Evolutionary conservation across 2,888 invertebrate species (phyloP), one percentile per base, ranked within the genome.

Genomic region (Mimumesa dahlbomi): DNA sequence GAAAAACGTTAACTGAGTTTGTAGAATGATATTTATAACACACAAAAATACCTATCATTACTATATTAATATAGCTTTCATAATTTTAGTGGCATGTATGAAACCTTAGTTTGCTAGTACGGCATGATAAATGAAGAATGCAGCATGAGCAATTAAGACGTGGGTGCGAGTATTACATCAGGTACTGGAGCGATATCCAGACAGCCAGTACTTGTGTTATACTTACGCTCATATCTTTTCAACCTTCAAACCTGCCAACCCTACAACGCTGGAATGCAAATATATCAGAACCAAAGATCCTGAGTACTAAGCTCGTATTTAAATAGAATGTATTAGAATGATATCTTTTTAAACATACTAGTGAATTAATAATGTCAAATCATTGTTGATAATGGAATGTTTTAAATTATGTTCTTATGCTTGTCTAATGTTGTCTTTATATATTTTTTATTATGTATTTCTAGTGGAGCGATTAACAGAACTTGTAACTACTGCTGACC

Each of bases 91-190:
- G 86, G 90, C 89, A 90, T 90, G 89, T 81, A 77, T 73, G 77
- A 80, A 77, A 75, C 42, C 49, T 79, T 79, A 80, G 75, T 81
- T 81, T 75, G 73, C 77, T 84, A 82, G 81, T 81, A 84, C 82
- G 74, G 90, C 90, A 90, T 90, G 90, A 85, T 84, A 87, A 88
- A 85, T 81, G 84, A 85, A 83, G 91, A 88, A 87, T 88, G 88
- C 87, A 85, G 86, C 87, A 87, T 88, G 88, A 84, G 67, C 70
- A 78, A 82, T 75, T 79, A 92, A 91, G 90, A 91, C 91, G 92
- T 92, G 94, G 92, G 92, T 92, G 92, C 96, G 98, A 98, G 98
- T 98, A 98, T 98, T 98, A 97, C 97, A 97, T 97, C 97, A 98
- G 97, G 98, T 98, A 98, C 97, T 97, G 97, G 97, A 95, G 87